These are phyloP conservation scores for Sminthurinus aureus DNA, from an alignment of 2,888 invertebrate genomes.

Conservation along the genomic window DNA sequence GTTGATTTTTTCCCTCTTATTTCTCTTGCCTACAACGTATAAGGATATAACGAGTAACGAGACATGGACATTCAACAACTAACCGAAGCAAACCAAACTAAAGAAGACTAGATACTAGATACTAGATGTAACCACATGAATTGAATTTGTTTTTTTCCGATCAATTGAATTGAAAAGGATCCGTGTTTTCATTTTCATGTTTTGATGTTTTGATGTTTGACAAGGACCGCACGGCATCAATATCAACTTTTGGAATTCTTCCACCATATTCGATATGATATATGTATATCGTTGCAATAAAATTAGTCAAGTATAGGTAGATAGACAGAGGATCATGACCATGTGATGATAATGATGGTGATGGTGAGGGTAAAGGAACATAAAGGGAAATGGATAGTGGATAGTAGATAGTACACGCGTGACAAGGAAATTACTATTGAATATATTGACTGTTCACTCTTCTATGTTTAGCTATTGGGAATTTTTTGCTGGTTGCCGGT, in stretches of 20 bases:
- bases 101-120: too few species aligned
- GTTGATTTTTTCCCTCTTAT: too few species aligned
- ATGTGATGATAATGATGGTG: not conserved
- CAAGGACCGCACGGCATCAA: not conserved
- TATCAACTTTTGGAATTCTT: too few species aligned
- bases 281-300: not conserved
- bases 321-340: not conserved
- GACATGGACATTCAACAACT: too few species aligned
- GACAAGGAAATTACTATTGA: constrained; percentile 29
- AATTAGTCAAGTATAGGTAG: not conserved
- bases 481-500: not conserved
- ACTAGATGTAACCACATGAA: not conserved
- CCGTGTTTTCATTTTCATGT: too few species aligned
- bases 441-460: constrained; percentile 5
- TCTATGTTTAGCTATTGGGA: not conserved
- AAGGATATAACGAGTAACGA: too few species aligned
- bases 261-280: too few species aligned
- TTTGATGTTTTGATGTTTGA: not conserved
- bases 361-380: too few species aligned
- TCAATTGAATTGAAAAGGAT: too few species aligned
- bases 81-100: too few species aligned
- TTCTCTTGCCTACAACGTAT: too few species aligned
- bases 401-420: constrained; percentile 7
- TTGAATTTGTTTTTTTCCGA: not conserved
- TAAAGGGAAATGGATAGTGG: not conserved